Base-by-base conservation (phyloP, 2,797 vertebrate species). In the Mus spretus region DNA sequence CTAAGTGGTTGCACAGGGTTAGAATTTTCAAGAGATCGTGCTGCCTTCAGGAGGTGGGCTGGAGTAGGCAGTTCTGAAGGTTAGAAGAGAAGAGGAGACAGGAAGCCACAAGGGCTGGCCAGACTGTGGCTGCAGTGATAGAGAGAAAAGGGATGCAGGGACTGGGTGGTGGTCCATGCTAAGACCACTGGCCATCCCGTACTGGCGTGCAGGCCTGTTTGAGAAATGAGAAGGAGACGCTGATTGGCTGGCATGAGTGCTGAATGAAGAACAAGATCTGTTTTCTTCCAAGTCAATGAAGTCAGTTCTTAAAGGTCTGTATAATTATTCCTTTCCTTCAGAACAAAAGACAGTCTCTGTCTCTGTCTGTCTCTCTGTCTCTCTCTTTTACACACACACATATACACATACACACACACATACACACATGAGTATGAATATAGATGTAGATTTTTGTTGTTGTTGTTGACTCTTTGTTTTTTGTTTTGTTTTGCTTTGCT, bases 1-100 rank as follows among this genome's bases (percentile, higher is more conserved):
- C 59, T 97, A 82, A 97, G 93, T 97, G 95, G 90, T 13, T 87
- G 22, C 95, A 99, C 99, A 97, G 99, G 40, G 55, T 90, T 37
- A 17, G 59, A 77, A 87, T 90, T 89, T 83, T 79, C 59, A 65
- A 61, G 89, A 59, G 89, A 40, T 1, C 0, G 2, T 50, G 31
- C 20, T 90, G 31, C 53, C 40, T 5, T 22, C 26, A 70, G 74
- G 15, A 50, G 24, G 61, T 4, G 1, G 14, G n/a, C 34, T 3
- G 0, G 75, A n/a, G 61, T 3, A 47, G 57, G 28, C 72, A 65
- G 24, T 55, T 61, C 7, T 50, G 28, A 17, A 88, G n/a, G 13
- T 65, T 2, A 15, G 59, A 87, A 61, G 22, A 70, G 50, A 47
- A 28, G 74, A 72, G 65, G 72, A 70, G 40, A 37, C 3, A 22